Percentiles rank a stretch among this genome's conserved stretches.
Evolutionary conservation across 2,888 invertebrate genomes (phyloP).

Genomic region (Pristionchus entomophagus): DNA sequence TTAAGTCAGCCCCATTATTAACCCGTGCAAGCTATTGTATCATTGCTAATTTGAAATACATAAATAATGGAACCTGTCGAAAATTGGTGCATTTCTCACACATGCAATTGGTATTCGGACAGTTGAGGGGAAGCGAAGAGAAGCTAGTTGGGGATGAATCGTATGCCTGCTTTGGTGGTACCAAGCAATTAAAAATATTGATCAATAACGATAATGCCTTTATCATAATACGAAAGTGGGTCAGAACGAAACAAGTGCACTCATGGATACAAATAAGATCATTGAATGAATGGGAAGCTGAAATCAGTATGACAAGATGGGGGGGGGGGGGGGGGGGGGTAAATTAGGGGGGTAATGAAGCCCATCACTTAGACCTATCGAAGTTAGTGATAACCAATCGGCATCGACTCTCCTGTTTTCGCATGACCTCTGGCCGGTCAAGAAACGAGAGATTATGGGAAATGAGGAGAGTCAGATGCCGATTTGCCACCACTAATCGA

Average conservation of each 20-base stretch:
- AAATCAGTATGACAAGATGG: constrained; percentile 27
- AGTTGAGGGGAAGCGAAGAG: no score
- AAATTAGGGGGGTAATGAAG: background rate
- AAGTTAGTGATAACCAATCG: no score
- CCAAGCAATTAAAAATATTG: no score
- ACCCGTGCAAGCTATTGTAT: constrained; percentile 28
- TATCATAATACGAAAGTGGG: background rate
- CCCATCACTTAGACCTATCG: background rate
- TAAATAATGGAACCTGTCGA: background rate
- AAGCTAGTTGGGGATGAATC: no score
- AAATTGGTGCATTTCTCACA: no score
- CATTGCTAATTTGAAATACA: background rate
- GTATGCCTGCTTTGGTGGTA: no score
- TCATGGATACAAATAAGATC: constrained; percentile 22
- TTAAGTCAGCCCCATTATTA: background rate
- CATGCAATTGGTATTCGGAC: no score
- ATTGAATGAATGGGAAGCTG: background rate
- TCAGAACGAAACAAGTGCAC: constrained; percentile 30
- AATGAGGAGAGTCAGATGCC: no score
- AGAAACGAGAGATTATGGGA: no score
- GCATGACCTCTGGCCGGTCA: no score
- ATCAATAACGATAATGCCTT: background rate
- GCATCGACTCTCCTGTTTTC: no score
- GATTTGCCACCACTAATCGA: no score
- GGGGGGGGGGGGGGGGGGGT: background rate